These are phyloP conservation scores for Tricholaema leucomelas DNA, from an alignment of 2,113 vertebrate genomes.

Conservation along the genomic window DNA sequence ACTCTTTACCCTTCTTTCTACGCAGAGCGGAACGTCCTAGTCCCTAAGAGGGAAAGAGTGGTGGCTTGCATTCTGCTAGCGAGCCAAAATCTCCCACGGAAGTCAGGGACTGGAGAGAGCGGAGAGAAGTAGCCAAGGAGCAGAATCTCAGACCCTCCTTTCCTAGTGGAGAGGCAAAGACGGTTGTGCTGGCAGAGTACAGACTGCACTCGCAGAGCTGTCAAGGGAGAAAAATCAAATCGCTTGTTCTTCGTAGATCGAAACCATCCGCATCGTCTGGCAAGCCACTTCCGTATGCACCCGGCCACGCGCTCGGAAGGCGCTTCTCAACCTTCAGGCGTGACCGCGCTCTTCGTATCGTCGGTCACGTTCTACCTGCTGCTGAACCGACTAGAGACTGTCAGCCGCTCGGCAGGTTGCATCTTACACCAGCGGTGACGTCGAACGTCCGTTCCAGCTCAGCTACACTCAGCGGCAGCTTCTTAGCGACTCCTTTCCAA, in stretches of 20 bases:
- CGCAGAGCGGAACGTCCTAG: neutral
- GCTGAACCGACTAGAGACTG: neutral
- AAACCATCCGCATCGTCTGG: rapidly evolving
- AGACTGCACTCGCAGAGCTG: neutral
- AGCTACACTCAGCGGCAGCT: neutral
- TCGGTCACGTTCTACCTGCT: neutral
- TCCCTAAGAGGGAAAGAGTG: neutral
- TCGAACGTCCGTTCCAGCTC: neutral
- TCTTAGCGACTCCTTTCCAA: no score
- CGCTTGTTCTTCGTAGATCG: neutral
- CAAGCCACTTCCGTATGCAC: neutral
- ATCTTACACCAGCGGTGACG: neutral
- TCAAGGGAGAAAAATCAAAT: neutral
- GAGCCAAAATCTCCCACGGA: neutral
- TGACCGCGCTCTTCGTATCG: no score
- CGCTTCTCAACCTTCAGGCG: no score
- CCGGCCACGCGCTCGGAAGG: no score
- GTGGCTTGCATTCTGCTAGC: neutral
- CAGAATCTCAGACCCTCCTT: neutral
- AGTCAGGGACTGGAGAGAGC: neutral
- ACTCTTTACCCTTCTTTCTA: neutral
- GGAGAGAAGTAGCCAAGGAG: no score
- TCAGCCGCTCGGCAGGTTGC: neutral
- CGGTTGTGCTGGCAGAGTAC: neutral
- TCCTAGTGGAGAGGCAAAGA: neutral